Evolutionary conservation across 2,113 vertebrate species (phyloP).

Genomic region (Rhea americana): DNA sequence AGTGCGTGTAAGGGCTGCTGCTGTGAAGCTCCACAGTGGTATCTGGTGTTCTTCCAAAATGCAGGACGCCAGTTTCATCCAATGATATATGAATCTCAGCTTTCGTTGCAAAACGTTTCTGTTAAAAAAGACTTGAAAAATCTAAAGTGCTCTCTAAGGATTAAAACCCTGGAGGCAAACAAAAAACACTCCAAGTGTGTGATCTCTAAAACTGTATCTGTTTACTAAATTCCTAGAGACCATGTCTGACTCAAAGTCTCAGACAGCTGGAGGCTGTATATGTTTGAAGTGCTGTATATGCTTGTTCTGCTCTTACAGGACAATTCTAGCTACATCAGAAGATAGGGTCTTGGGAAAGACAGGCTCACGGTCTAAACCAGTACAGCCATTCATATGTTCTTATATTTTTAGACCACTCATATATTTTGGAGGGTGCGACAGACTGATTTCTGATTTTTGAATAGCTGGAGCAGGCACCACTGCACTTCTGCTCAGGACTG

Average conservation of each 20-base stretch:
- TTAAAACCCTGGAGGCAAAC: not conserved
- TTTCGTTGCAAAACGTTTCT: not conserved
- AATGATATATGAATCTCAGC: not conserved
- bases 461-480: not conserved
- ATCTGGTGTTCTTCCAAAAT: not conserved
- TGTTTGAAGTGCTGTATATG: not conserved
- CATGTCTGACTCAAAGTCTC: not conserved
- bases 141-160: not conserved
- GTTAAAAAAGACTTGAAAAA: not conserved
- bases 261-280: not conserved
- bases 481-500: not conserved
- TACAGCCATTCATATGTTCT: not conserved
- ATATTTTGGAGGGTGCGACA: not conserved
- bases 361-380: not conserved
- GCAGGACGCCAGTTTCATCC: not conserved
- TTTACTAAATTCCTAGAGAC: not conserved
- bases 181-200: not conserved
- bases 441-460: not conserved
- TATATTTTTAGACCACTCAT: not conserved
- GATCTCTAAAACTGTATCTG: not conserved
- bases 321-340: not conserved
- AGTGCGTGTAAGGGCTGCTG: accelerated
- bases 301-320: not conserved
- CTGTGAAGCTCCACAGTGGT: not conserved
- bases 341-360: not conserved